These are phyloP conservation scores for Lepidochitona cinerea DNA, from an alignment of 2,888 invertebrate genomes.

Conservation along the genomic window DNA sequence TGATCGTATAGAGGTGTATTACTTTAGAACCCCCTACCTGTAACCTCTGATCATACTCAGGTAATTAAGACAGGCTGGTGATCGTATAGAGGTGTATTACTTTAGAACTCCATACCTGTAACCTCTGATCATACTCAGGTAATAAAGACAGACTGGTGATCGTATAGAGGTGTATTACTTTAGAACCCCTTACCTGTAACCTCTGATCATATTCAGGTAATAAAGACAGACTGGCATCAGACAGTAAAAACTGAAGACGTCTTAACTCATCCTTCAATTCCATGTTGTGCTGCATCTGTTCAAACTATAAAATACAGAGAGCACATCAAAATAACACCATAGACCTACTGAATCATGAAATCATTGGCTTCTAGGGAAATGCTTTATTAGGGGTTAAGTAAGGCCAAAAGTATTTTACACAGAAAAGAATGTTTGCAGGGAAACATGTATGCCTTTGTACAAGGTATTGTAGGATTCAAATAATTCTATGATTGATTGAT, in stretches of 20 bases:
- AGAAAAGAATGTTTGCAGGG: neutral
- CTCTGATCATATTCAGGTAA: conserved; percentile 92
- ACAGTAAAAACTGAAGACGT: conserved; percentile 82
- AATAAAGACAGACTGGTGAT: conserved; percentile 85
- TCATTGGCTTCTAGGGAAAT: conserved; percentile 1
- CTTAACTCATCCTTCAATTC: conserved; percentile 76
- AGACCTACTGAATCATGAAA: too few species aligned
- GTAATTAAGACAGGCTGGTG: neutral
- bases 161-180: neutral
- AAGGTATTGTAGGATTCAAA: too few species aligned
- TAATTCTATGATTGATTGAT: too few species aligned
- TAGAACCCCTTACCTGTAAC: conserved; percentile 57
- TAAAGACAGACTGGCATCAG: conserved; percentile 86
- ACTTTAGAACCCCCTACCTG: too few species aligned
- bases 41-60: neutral
- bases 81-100: too few species aligned
- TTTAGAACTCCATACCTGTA: conserved; percentile 59
- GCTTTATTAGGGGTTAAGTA: neutral
- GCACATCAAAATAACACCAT: neutral
- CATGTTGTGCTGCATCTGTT: conserved; percentile 76
- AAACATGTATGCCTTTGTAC: too few species aligned
- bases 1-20: too few species aligned
- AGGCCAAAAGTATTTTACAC: neutral
- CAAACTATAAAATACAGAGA: conserved; percentile 76
- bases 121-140: conserved; percentile 88